Evolutionary conservation across 2,113 vertebrate genomes (phyloP).

Genomic region (Hyaena hyaena): DNA sequence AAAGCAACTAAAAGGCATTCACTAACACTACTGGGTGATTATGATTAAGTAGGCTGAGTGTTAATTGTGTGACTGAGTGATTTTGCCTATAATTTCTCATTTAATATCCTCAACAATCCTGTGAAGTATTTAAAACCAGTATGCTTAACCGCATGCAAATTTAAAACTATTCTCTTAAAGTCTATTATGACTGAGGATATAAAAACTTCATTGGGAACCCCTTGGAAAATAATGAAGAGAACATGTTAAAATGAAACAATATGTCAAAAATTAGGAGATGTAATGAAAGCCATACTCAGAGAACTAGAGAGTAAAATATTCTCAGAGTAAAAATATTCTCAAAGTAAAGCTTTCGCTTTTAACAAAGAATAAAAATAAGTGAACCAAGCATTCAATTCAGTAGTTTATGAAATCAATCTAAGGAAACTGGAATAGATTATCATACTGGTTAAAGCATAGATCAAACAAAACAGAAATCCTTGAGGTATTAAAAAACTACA

Average conservation of each 20-base stretch:
- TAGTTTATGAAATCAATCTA: slow-evolving; percentile 47
- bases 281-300: background rate
- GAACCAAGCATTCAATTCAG: background rate
- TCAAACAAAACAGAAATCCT: background rate
- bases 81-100: background rate
- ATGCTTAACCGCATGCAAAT: background rate
- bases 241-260: slow-evolving; percentile 30
- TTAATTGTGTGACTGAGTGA: background rate
- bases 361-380: slow-evolving; percentile 57
- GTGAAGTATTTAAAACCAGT: background rate
- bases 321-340: slow-evolving; percentile 20
- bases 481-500: background rate
- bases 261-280: background rate
- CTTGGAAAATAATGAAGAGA: slow-evolving; percentile 54
- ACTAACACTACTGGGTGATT: background rate
- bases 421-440: slow-evolving; percentile 37
- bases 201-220: background rate
- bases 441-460: background rate
- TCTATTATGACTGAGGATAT: background rate
- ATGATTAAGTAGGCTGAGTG: background rate
- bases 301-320: slow-evolving; percentile 18
- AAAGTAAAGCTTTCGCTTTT: slow-evolving; percentile 32
- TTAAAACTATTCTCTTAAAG: background rate
- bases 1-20: background rate
- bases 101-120: background rate